Evolutionary conservation across 2,113 vertebrate species (phyloP), one percentile per base, ranked within the genome.

Genomic region (Campylomormyrus numenius): DNA sequence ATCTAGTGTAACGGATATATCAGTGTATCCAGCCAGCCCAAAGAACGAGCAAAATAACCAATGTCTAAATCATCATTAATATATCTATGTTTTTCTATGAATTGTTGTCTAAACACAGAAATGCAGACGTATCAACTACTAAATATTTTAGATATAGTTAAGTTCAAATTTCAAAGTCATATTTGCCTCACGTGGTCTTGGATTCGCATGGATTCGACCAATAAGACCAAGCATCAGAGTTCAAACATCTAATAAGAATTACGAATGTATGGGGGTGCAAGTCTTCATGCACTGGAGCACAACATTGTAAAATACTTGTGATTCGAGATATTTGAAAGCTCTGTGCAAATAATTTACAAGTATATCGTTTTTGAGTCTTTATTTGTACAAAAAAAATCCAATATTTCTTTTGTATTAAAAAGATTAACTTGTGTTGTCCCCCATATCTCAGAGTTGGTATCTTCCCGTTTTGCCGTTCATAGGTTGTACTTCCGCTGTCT

Each of bases 401-500:
- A 50, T 4, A 21, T 49, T 5, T 27, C 0, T 13, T 88, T 15
- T 49, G 19, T 19, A 35, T 50, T 74, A 24, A n/a, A 11, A 31
- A 5, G 6, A 49, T 49, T 7, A 6, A 74, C 3, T 48, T 88
- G 1, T 49, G 13, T 0, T 49, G n/a, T 24, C 24, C 42, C 58
- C 58, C 58, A 27, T 46, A 42, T 74, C 77, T 88, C 45, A 17
- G 49, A 48, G 45, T 35, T 88, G 88, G 88, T 88, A 77, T 66
- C 7, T 88, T 70, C 62, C 42, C 13, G 42, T 88, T 62, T 88
- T 19, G 66, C 74, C 24, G 87, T 42, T 21, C 74, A 21, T 45
- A 31, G 58, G 66, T 70, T 88, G 24, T 31, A 48, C 42, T 74
- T 88, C 42, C 42, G 58, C 66, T 88, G 88, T 74, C 24, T 88